These are phyloP conservation scores for Dicyema japonicum DNA, from an alignment of 1,140 invertebrate genomes.

Conservation along the genomic window DNA sequence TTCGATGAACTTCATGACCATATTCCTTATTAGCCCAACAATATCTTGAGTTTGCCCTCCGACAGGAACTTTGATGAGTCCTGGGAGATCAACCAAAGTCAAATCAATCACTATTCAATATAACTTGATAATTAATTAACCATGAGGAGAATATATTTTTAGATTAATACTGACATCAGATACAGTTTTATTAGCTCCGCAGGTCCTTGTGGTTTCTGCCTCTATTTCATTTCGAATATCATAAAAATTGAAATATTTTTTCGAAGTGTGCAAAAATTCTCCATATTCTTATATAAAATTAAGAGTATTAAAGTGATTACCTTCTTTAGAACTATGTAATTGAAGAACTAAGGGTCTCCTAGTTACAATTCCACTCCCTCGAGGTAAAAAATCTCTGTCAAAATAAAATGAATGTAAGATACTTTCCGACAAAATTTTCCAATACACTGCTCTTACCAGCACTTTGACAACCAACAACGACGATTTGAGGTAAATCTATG, in stretches of 20 bases:
- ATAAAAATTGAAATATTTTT: slow-evolving; percentile 78
- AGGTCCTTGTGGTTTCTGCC: slow-evolving; percentile 72
- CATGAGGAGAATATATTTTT: slow-evolving; percentile 81
- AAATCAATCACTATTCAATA: slow-evolving; percentile 6
- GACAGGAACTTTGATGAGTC: slow-evolving; percentile 6
- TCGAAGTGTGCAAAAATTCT: slow-evolving; percentile 82
- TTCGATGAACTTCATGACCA: slow-evolving; percentile 10
- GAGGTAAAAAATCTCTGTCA: slow-evolving; percentile 24
- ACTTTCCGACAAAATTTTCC: slow-evolving; percentile 92
- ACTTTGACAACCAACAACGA: slow-evolving; percentile 79
- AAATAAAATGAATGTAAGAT: slow-evolving; percentile 28
- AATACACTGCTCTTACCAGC: slow-evolving; percentile 87
- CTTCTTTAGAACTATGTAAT: slow-evolving; percentile 39
- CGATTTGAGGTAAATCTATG: slow-evolving; percentile 89
- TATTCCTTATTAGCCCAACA: slow-evolving; percentile 5
- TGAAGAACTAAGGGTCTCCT: slow-evolving; percentile 68
- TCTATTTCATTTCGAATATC: slow-evolving; percentile 81
- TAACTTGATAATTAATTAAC: slow-evolving; percentile 92
- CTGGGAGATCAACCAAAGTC: slow-evolving; percentile 6
- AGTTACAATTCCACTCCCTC: slow-evolving; percentile 78
- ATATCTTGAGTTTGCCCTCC: slow-evolving; percentile 6
- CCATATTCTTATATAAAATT: slow-evolving; percentile 89
- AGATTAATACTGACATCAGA: slow-evolving; percentile 91
- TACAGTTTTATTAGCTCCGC: slow-evolving; percentile 84
- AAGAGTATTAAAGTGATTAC: no score